Base-by-base conservation (phyloP, 1,140 invertebrate genomes). In the Caenorhabditis briggsae region DNA sequence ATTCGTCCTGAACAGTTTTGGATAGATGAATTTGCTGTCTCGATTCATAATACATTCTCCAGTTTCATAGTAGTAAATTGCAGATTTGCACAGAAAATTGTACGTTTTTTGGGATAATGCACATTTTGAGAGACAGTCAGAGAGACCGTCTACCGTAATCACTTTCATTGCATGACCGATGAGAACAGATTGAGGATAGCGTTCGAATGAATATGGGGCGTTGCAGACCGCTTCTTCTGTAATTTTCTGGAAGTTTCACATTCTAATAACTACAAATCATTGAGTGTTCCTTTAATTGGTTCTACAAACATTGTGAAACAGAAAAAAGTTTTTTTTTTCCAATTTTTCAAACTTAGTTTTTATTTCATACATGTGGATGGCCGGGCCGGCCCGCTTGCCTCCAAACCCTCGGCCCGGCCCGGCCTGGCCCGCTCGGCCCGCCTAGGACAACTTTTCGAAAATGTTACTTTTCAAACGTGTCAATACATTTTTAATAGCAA, bases 51-150 rank as follows among this genome's bases (percentile, higher is more conserved):
- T 89, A 83, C 91, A 91, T 78, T 91, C 88, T 43, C 89, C 89
- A 5, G 89, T 89, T 74, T 91, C 90, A 82, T 92, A 92, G 82
- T 89, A 92, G 82, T 88, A 91, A 88, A 92, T 92, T 5, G 78
- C 90, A 5, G 91, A 91, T 46, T 88, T 89, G 59, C 91, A 91
- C 48, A 91, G 91, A 16, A 90, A 64, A 23, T 87, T 56, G 65
- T 90, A 64, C 20, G 61, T 53, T 58, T 84, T 55, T 43, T 82
- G 74, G 11, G 89, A 74, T 41, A 92, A 83, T n/a, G 92, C 85
- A 88, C 91, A 91, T 33, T 91, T 70, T 6, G 78, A 82, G 23
- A 91, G 88, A 88, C 91, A 91, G 59, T 87, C 86, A 2, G 90
- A 85, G n/a, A 91, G 88, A 7, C 89, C 90, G 23, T 87, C 89